Conservation (phyloP, 2,888 invertebrate genomes). For the Choreutis nemorana region DNA sequence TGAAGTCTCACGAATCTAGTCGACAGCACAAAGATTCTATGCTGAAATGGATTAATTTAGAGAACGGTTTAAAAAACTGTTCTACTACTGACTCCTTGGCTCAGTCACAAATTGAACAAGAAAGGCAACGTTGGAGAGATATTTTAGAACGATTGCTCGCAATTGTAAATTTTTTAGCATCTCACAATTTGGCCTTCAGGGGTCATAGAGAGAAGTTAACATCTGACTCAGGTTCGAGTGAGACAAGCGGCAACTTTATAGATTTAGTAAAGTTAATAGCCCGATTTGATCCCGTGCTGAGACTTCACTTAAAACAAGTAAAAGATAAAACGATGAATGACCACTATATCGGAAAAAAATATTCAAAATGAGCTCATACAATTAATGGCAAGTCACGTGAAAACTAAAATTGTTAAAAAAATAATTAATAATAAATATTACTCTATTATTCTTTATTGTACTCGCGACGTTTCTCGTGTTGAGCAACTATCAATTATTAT, state of each 20-base stretch:
- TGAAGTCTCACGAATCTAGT: constrained; percentile 5
- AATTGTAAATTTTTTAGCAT: constrained; percentile 9
- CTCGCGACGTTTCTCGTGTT: constrained; percentile 10
- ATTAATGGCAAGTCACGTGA: constrained; percentile 9
- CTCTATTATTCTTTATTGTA: constrained; percentile 11
- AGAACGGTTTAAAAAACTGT: too few species aligned
- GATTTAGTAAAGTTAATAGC: constrained; percentile 6
- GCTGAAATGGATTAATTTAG: too few species aligned
- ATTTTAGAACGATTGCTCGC: constrained; percentile 6
- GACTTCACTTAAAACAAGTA: constrained; percentile 8
- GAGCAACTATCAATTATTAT: constrained; percentile 11
- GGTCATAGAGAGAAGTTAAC: constrained; percentile 7
- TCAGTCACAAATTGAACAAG: too few species aligned
- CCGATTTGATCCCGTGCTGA: constrained; percentile 9
- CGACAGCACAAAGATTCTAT: too few species aligned
- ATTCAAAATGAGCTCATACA: constrained; percentile 13
- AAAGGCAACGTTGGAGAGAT: too few species aligned
- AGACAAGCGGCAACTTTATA: constrained; percentile 6
- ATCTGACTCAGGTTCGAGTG: constrained; percentile 6
- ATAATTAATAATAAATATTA: constrained; percentile 9
- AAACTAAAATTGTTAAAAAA: constrained; percentile 6
- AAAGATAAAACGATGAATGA: constrained; percentile 10
- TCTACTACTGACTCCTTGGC: constrained; percentile 5
- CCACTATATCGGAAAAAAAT: constrained; percentile 11
- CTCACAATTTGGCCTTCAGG: constrained; percentile 9